Evolutionary conservation across 1,140 invertebrate genomes (phyloP).

Genomic region (Aleiodes sp.): DNA sequence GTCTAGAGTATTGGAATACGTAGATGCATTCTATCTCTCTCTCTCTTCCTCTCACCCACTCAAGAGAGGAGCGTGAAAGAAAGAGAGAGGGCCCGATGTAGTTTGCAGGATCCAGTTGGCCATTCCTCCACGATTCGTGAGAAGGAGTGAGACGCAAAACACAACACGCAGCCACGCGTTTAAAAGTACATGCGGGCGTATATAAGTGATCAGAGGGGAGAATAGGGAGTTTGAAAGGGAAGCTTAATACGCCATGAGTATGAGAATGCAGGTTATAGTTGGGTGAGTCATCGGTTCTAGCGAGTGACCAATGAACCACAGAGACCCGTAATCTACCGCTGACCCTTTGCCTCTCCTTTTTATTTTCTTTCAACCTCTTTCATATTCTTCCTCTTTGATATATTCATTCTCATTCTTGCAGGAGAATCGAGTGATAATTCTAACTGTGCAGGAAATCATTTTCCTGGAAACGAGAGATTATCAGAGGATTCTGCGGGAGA

Average conservation of each 20-base stretch:
- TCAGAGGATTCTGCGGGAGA: no score
- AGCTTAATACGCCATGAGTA: slow-evolving; percentile 43
- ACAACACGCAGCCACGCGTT: not conserved
- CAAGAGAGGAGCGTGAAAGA: not conserved
- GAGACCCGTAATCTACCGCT: slow-evolving; percentile 29
- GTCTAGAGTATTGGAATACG: slow-evolving; percentile 23
- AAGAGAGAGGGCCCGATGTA: not conserved
- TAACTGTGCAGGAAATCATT: no score
- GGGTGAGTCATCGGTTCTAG: slow-evolving; percentile 56
- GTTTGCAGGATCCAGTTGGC: not conserved
- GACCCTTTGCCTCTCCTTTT: slow-evolving; percentile 33
- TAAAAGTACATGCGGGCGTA: slow-evolving; percentile 29
- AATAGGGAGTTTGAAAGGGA: slow-evolving; percentile 47
- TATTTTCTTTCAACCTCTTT: no score
- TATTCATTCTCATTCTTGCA: no score
- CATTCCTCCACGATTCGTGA: not conserved
- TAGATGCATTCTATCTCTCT: slow-evolving; percentile 29
- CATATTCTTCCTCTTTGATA: no score
- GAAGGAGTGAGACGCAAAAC: not conserved
- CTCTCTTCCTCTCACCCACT: slow-evolving; percentile 2
- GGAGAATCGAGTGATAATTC: no score
- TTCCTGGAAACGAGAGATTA: no score
- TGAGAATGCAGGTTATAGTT: slow-evolving; percentile 45
- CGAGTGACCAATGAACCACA: slow-evolving; percentile 59
- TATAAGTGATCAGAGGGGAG: slow-evolving; percentile 36